phyloP scores from a whole-genome alignment of 2,888 invertebrate genomes.

The Heliconius ethilla region DNA sequence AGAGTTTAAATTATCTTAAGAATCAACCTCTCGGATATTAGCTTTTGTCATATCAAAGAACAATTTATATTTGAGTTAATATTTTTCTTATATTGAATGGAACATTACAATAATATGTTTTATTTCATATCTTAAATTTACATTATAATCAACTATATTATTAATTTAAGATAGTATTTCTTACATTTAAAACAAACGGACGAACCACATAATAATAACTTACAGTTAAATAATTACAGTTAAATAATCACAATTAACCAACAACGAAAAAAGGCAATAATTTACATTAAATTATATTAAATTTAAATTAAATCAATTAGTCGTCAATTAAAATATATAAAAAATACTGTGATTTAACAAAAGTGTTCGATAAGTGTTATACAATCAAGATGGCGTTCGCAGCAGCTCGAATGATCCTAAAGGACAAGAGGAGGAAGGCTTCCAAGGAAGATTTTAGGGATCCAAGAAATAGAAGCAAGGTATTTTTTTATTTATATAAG shows the following conservation, averaged over 20 bases:
- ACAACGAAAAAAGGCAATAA: constrained; percentile 36
- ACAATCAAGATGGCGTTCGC: constrained; percentile 88
- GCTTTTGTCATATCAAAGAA: too few relatives aligned
- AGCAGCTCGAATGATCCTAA: constrained; percentile 91
- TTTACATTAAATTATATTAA: constrained; percentile 22
- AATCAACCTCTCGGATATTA: too few relatives aligned
- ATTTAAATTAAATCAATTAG: constrained; percentile 42
- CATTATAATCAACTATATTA: background rate
- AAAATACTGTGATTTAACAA: constrained; percentile 47
- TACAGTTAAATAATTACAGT: background rate
- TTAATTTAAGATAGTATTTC: background rate
- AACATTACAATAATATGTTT: background rate
- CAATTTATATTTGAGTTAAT: too few relatives aligned
- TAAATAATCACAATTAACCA: constrained; percentile 4
- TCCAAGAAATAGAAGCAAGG: constrained; percentile 90
- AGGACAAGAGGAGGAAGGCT: constrained; percentile 90
- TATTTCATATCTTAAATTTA: background rate
- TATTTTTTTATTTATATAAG: constrained; percentile 61
- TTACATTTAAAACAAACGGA: background rate
- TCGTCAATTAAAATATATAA: constrained; percentile 45
- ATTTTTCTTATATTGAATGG: too few relatives aligned
- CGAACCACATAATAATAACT: constrained; percentile 10
- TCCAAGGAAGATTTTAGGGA: constrained; percentile 90
- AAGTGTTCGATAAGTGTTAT: constrained; percentile 44
- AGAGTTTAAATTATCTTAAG: too few relatives aligned